phyloP scores from a whole-genome alignment of 2,113 vertebrate species.

The Electrona antarctica region DNA sequence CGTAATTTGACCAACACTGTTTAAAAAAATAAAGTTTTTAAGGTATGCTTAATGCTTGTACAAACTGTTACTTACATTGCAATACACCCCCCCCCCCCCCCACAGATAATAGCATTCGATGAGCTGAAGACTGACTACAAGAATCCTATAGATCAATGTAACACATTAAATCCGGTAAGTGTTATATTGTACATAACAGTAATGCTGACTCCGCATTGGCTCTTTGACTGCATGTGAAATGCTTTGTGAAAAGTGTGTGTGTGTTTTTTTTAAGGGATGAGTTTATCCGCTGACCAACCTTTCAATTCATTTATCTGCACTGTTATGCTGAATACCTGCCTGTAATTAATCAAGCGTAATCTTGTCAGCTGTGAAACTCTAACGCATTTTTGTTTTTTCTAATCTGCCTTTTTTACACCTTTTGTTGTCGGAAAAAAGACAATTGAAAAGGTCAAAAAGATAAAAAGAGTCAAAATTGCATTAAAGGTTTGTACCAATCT shows the following conservation, averaged over 20 bases:
- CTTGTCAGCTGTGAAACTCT: slow-evolving; percentile 92
- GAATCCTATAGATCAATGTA: slow-evolving; percentile 99
- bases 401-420: slow-evolving; percentile 86
- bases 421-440: slow-evolving; percentile 90
- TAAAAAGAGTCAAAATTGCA: slow-evolving; percentile 99
- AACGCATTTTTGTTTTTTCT: slow-evolving; percentile 84
- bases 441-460: slow-evolving; percentile 99
- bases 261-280: slow-evolving; percentile 29
- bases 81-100: slow-evolving; percentile 43
- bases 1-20: too few species aligned
- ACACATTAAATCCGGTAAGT: slow-evolving; percentile 99
- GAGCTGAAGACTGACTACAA: slow-evolving; percentile 99
- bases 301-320: slow-evolving; percentile 71
- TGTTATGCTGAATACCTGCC: slow-evolving; percentile 84
- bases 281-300: slow-evolving; percentile 47
- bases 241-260: slow-evolving; percentile 46
- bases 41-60: not conserved
- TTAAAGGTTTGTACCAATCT: slow-evolving; percentile 99
- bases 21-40: not conserved
- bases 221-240: slow-evolving; percentile 65
- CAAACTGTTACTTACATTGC: slow-evolving; percentile 8
- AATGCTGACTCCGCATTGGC: slow-evolving; percentile 8
- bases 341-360: slow-evolving; percentile 86
- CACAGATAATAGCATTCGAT: slow-evolving; percentile 97
- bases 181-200: not conserved